Evolutionary conservation across 1,140 invertebrate genomes (phyloP), one percentile per base, ranked within the genome.

Genomic region (Adoxophyes honmai): DNA sequence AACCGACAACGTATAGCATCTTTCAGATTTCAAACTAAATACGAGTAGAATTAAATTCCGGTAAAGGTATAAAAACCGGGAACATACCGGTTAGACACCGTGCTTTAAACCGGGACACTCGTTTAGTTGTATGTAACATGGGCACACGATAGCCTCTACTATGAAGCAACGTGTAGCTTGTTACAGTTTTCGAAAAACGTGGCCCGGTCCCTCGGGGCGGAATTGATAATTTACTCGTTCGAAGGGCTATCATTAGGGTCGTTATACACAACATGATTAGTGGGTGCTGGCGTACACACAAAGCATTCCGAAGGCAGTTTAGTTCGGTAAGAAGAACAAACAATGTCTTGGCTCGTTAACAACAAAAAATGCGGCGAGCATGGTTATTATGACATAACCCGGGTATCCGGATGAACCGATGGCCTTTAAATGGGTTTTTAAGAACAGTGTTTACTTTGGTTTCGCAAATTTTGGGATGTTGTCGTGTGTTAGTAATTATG

Each of bases 211-310:
- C 81, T 80, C 62, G 77, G n/a, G 77, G 79, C 74, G 66, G 81
- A 79, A 85, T 85, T 85, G 82, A 88, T 86, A 88, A 88, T 88
- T 86, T 86, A 82, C 81, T 84, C 60, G 78, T 79, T 80, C 72
- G 67, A 75, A 85, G 78, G 75, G 74, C 80, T 88, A 86, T 88
- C 77, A 88, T 88, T 88, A 88, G 75, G 68, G 66, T 62, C 67
- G 72, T 75, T 75, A 70, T 68, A 67, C 72, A 73, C 68, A 75
- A 64, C 74, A 84, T 87, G 81, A 88, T 88, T 86, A 70, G 69
- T 48, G 71, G 85, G 77, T 84, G 60, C 66, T 69, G 60, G 62
- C 64, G 64, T 79, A 10, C 18, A 4, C 42, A 79, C 66, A 57
- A 64, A 68, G 59, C 57, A 68, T 60, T 70, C 67, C 64, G 75